phyloP scores from a whole-genome alignment of 2,113 vertebrate genomes.

The Pitta sordida region DNA sequence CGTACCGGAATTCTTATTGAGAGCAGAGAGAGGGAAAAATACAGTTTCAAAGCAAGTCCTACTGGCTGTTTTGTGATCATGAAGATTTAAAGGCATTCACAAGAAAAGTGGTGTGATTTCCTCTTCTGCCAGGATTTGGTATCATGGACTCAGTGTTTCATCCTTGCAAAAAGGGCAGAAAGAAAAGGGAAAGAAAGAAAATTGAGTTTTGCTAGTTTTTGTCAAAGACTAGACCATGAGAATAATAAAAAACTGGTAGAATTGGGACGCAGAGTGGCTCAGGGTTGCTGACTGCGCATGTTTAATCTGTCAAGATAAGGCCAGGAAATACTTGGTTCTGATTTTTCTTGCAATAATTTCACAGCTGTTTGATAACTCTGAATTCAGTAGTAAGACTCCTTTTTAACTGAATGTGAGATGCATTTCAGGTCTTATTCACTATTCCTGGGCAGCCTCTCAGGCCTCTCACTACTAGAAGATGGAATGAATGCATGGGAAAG shows the following conservation, averaged over 20 bases:
- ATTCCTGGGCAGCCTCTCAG: conserved; percentile 14
- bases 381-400: neutral
- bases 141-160: accelerated
- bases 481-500: neutral
- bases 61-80: neutral
- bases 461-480: neutral
- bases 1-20: neutral
- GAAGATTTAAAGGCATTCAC: neutral
- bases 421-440: neutral
- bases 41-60: neutral
- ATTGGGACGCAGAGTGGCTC: neutral
- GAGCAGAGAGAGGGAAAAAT: neutral
- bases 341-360: neutral
- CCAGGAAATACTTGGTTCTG: neutral
- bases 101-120: neutral
- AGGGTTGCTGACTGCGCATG: neutral
- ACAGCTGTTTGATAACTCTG: neutral
- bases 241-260: neutral
- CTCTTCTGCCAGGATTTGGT: neutral
- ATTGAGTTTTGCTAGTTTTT: neutral
- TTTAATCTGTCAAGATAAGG: neutral
- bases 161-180: neutral
- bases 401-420: neutral
- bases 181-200: neutral
- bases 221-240: neutral